Evolutionary conservation across 1,140 invertebrate species (phyloP).

Genomic region (Ooceraea biroi): DNA sequence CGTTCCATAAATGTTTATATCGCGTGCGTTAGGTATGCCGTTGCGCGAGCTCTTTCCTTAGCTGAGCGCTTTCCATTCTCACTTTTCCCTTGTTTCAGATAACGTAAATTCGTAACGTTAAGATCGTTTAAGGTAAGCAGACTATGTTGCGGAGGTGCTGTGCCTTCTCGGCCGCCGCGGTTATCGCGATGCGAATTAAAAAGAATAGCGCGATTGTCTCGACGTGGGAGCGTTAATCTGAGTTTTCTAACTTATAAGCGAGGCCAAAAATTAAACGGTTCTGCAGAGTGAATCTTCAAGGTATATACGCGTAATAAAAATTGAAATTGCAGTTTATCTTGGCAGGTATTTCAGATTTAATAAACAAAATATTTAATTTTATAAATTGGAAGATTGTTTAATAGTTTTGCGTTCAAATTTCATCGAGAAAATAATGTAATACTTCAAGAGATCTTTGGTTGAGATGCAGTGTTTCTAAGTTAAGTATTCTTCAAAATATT

Average conservation of each 20-base stretch:
- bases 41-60: neutral
- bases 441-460: neutral
- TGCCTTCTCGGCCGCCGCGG: neutral
- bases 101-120: constrained; percentile 41
- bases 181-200: constrained; percentile 47
- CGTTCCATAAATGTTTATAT: constrained; percentile 56
- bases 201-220: constrained; percentile 42
- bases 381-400: neutral
- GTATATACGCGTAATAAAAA: neutral
- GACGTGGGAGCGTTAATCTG: constrained; percentile 17
- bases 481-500: too few species aligned
- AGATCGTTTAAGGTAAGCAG: constrained; percentile 38
- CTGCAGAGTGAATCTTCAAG: constrained; percentile 13
- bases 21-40: constrained; percentile 4
- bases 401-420: neutral
- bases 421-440: neutral
- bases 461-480: neutral
- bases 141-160: neutral
- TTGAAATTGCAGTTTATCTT: neutral
- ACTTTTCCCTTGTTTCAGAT: neutral
- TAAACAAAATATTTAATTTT: neutral
- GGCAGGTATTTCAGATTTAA: neutral
- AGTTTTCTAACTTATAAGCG: neutral
- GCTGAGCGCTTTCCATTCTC: too few species aligned
- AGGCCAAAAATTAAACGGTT: constrained; percentile 28